Evolutionary conservation across 2,797 vertebrate genomes (phyloP).

Genomic region (Centropyge bicolor): DNA sequence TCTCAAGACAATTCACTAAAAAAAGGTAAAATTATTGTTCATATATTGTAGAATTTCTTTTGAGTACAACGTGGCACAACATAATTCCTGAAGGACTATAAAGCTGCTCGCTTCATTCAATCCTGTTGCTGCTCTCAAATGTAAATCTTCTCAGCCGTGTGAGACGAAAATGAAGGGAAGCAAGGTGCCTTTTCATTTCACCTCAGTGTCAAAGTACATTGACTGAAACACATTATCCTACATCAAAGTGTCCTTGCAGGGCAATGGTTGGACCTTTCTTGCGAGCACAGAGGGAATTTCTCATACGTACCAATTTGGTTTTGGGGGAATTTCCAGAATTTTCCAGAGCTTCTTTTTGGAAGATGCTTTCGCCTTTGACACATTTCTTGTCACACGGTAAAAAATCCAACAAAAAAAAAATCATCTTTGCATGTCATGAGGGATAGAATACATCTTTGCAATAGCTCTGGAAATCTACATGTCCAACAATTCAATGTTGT

Average conservation of each 20-base stretch:
- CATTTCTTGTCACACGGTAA: constrained; percentile 19
- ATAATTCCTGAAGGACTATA: background rate
- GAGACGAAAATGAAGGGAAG: constrained; percentile 26
- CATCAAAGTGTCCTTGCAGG: constrained; percentile 49
- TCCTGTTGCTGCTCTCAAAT: constrained; percentile 13
- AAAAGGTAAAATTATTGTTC: background rate
- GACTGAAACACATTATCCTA: constrained; percentile 58
- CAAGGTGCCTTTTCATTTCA: constrained; percentile 53
- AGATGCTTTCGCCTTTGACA: constrained; percentile 14
- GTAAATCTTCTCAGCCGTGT: constrained; percentile 6
- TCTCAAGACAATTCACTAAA: background rate
- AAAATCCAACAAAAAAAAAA: background rate
- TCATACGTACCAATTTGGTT: background rate
- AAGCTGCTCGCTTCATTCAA: constrained; percentile 18
- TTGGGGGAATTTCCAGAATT: constrained; percentile 22
- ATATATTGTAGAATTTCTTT: background rate
- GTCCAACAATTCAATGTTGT: background rate
- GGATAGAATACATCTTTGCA: background rate
- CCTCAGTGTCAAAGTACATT: constrained; percentile 46
- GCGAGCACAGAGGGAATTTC: constrained; percentile 15
- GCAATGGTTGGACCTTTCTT: constrained; percentile 30
- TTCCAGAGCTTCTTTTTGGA: background rate
- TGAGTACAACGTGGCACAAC: background rate
- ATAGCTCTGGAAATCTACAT: background rate
- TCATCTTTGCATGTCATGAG: background rate